Base-by-base conservation (phyloP, 1,140 invertebrate species). In the Idris sp. region DNA sequence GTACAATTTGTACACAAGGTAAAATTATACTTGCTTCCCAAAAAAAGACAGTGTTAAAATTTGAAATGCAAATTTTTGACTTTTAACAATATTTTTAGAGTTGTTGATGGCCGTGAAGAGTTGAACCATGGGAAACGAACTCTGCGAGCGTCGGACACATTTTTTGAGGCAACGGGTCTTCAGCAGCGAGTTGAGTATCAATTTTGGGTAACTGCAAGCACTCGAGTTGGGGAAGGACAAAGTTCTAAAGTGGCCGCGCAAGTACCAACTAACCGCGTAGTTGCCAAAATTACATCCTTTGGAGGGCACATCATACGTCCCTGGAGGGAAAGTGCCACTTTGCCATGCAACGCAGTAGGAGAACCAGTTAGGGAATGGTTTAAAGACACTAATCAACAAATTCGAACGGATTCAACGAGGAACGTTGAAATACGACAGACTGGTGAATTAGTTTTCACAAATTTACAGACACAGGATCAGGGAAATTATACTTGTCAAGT, bases 131-230 rank as follows among this genome's bases (percentile, higher is more conserved):
- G 89, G 9, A 93, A 92, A 78, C 86, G 90, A 64, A 91, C 88
- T 11, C 82, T 93, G 33, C 89, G 89, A 1, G 89, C 90, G 6
- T 89, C 90, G 38, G 91, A 91, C 56, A 90, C 89, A 0, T 89
- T 86, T 44, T 93, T 90, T 72, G 92, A 93, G 79, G 89, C 91
- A 1, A 92, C 91, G 51, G 89, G 90, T 33, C 85, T 96, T 7
- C 91, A 93, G 68, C 92, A 93, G 2, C 90, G 93, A 26, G 92
- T 93, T 2, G 91, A 92, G 62, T 96, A 96, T 81, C 91, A 94
- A 81, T 94, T 93, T 79, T 95, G 93, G 93, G 92, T 95, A 5
- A 93, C 93, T 1, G 93, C 92, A 6, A 92, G 91, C 8, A 95
- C 93, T 0, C 86, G 91, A 15, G 90, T 93, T 30, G 93, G 93